Conservation (phyloP, 2,797 vertebrate genomes). For the Tadarida brasiliensis region DNA sequence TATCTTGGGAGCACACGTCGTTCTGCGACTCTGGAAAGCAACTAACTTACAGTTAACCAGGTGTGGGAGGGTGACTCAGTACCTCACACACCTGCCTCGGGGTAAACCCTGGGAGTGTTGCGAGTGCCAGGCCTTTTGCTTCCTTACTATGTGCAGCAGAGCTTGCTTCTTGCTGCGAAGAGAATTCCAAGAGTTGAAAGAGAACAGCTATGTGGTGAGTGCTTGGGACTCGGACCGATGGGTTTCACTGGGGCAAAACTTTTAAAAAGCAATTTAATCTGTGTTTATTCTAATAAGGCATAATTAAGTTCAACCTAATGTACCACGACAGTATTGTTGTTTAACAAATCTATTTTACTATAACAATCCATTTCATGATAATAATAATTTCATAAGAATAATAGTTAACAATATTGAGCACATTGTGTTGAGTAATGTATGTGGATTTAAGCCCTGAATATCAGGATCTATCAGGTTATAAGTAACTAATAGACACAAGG, state of each 20-base stretch:
- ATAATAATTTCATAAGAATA: not conserved
- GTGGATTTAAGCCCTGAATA: not conserved
- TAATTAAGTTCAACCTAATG: not conserved
- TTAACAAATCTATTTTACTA: not conserved
- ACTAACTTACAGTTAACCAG: not conserved
- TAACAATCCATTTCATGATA: not conserved
- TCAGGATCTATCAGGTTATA: not conserved
- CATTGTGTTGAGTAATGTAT: not conserved
- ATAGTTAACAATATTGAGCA: not conserved
- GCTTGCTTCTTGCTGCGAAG: slow-evolving; percentile 76
- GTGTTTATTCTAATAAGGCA: not conserved
- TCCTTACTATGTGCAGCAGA: slow-evolving; percentile 71
- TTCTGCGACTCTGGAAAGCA: not conserved
- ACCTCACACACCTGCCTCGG: not conserved
- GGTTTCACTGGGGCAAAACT: not conserved
- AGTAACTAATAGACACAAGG: not conserved
- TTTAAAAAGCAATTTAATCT: not conserved
- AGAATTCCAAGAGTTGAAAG: slow-evolving; percentile 73
- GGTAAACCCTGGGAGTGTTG: not conserved
- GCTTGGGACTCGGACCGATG: not conserved
- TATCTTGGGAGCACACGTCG: not conserved
- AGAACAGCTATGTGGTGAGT: slow-evolving; percentile 77
- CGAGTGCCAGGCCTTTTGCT: not conserved
- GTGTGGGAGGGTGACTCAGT: not conserved
- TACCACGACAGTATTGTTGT: not conserved